These are phyloP conservation scores for Myodes glareolus DNA, from an alignment of 2,113 vertebrate species.

Conservation along the genomic window DNA sequence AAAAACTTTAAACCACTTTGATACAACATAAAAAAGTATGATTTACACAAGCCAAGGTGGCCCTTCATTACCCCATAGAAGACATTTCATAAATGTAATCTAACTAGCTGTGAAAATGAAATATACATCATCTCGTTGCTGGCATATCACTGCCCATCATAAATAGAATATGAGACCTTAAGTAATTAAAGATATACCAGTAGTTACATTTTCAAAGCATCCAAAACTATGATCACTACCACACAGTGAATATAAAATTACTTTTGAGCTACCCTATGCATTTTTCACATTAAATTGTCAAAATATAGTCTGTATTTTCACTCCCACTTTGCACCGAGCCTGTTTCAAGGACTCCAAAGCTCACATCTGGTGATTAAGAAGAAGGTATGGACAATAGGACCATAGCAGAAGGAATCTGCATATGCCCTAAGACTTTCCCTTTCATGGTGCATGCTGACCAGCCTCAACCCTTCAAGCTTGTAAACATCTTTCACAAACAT, in stretches of 20 bases:
- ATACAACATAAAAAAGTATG: neutral
- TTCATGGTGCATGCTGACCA: neutral
- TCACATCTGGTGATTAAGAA: neutral
- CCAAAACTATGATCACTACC: neutral
- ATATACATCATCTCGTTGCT: neutral
- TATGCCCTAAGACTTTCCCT: neutral
- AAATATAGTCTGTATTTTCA: neutral
- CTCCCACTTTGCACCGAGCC: neutral
- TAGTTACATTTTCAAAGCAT: too few species aligned
- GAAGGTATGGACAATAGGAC: neutral
- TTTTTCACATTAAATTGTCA: neutral
- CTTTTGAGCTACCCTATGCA: neutral
- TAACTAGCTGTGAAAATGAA: neutral
- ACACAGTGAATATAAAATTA: neutral
- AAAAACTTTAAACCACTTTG: neutral
- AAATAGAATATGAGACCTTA: neutral
- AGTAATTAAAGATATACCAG: neutral
- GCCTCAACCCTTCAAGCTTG: neutral
- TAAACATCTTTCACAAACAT: conserved; percentile 34
- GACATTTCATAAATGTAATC: neutral
- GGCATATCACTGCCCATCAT: neutral
- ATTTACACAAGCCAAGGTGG: neutral
- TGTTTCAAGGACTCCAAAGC: neutral
- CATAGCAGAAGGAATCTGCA: neutral
- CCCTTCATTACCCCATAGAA: neutral